Percentiles rank a stretch among this genome's conserved stretches.
Conservation (phyloP, 1,140 invertebrate species). For the Heliconius hermathena region DNA sequence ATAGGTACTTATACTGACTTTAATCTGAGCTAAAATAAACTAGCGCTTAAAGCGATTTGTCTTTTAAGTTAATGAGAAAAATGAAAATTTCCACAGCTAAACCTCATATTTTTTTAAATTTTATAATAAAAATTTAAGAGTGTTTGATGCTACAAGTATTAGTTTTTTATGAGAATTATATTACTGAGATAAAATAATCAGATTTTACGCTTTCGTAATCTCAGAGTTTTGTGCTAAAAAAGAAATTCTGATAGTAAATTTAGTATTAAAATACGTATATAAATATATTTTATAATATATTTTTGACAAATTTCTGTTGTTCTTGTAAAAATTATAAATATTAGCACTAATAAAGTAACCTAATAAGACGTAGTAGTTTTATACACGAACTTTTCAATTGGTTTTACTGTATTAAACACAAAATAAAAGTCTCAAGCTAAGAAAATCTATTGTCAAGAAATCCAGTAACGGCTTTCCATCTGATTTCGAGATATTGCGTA, state of each 20-base stretch:
- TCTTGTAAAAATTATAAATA: too few relatives aligned
- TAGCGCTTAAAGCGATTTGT: neutral
- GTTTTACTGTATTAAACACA: too few relatives aligned
- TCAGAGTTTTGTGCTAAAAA: too few relatives aligned
- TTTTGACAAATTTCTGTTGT: too few relatives aligned
- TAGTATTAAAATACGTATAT: too few relatives aligned
- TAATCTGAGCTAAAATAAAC: neutral
- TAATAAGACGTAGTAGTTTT: neutral
- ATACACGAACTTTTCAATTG: too few relatives aligned
- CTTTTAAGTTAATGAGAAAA: neutral
- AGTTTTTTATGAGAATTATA: too few relatives aligned
- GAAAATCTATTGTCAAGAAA: neutral
- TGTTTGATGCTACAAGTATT: neutral
- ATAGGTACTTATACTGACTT: neutral
- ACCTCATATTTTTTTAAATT: neutral
- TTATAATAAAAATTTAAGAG: neutral
- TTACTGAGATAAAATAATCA: too few relatives aligned
- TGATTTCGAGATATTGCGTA: neutral
- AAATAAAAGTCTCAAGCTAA: too few relatives aligned
- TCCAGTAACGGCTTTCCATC: neutral
- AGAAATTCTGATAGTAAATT: too few relatives aligned
- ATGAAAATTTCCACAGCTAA: neutral
- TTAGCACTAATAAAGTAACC: neutral
- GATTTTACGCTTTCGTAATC: too few relatives aligned
- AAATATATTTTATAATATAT: too few relatives aligned